Conservation (phyloP, 2,113 vertebrate genomes). For the Malaclemys terrapin region DNA sequence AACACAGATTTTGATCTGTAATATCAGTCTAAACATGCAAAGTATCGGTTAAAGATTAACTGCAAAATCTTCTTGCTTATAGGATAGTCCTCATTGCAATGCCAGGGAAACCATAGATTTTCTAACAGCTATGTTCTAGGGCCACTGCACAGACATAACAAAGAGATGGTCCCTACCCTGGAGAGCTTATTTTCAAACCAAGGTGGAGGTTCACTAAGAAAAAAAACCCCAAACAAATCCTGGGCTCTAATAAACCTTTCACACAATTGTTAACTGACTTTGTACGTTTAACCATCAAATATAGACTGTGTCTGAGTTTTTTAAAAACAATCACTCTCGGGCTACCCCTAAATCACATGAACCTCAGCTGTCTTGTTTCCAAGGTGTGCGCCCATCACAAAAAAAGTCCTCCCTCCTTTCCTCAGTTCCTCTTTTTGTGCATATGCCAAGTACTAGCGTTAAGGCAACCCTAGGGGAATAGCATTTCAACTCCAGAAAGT, state of each 20-base stretch:
- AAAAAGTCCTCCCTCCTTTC: conserved; percentile 46
- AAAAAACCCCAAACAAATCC: not conserved
- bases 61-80: not conserved
- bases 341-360: not conserved
- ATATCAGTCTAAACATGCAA: not conserved
- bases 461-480: conserved; percentile 71
- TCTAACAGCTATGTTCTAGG: not conserved
- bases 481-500: conserved; percentile 70
- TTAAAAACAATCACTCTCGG: not conserved
- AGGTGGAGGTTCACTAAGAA: fast-evolving
- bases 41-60: not conserved
- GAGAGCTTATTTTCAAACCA: not conserved
- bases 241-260: not conserved
- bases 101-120: not conserved
- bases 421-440: conserved; percentile 47
- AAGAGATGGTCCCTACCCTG: not conserved
- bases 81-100: not conserved
- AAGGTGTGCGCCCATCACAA: conserved; percentile 26
- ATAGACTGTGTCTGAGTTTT: not conserved
- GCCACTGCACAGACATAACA: not conserved
- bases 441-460: conserved; percentile 65
- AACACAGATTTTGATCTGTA: not conserved
- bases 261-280: not conserved
- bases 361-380: conserved; percentile 15
- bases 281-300: not conserved